phyloP scores from a whole-genome alignment of 2,113 vertebrate genomes.

The Corythaixoides concolor region DNA sequence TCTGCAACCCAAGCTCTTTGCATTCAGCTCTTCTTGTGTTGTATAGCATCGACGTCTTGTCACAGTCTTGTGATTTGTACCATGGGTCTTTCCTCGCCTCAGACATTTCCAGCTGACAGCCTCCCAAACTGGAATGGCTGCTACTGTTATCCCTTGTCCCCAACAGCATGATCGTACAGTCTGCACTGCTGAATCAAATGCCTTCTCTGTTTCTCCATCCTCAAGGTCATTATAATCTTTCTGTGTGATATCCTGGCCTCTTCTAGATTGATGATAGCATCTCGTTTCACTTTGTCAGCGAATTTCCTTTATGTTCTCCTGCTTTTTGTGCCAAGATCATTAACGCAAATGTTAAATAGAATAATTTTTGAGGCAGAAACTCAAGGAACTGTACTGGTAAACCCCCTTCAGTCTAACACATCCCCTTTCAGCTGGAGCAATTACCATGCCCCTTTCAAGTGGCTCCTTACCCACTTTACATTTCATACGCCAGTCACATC shows the following conservation, averaged over 20 bases:
- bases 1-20: no score
- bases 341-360: constrained; percentile 22
- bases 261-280: background rate
- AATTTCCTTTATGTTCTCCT: background rate
- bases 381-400: background rate
- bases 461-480: background rate
- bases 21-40: fast-evolving
- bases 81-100: background rate
- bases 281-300: background rate
- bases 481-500: background rate
- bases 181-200: background rate
- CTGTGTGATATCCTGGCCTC: background rate
- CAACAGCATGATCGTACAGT: fast-evolving
- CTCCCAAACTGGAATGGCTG: background rate
- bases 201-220: background rate
- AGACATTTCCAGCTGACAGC: background rate
- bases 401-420: background rate
- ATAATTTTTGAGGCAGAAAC: constrained; percentile 21
- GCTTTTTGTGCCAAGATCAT: constrained; percentile 30
- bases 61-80: background rate
- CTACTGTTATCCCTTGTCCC: background rate
- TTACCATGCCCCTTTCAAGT: background rate
- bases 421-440: background rate
- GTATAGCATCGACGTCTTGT: background rate
- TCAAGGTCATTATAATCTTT: background rate